Base-by-base conservation (phyloP, 2,113 vertebrate species). In the Puma concolor region DNA sequence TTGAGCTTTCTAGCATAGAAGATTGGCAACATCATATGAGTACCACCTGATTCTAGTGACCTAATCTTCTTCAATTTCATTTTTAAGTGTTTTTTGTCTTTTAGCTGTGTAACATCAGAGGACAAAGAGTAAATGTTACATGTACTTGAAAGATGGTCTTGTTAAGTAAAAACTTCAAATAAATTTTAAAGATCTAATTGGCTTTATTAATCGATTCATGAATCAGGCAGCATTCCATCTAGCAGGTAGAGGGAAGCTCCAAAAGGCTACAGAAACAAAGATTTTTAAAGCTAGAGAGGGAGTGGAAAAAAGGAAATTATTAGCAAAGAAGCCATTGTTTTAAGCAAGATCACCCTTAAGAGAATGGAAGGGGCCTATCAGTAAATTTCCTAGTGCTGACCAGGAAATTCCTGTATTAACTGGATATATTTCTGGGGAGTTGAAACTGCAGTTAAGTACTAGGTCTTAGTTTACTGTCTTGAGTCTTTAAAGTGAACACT, bases 21-120 rank as follows among this genome's bases (percentile, higher is more conserved):
- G 72, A 82, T 19, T 88, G 48, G 33, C 41, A 85, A 5, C 1
- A 19, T 88, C 15, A 11, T 33, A 2, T 25, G 52, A 72, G 27
- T 74, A 91, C 10, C 19, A 41, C 25, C 33, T 91, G 89, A 69
- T 71, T 74, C 10, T 63, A 60, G 19, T 87, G 60, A 81, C 31
- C 66, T 91, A 15, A 2, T 85, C n/a, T 67, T 29, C 12, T 74
- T 96, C 15, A 76, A 3, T 57, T 72, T 95, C 69, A 33, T 83
- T 95, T 97, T 91, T 41, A 41, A 71, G 33, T 97, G 83, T 91
- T 91, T 38, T 38, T 77, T 94, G 21, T 66, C 44, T 94, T 94
- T 66, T 33, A 94, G 91, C 38, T 94, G 21, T 96, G 33, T 19
- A 94, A 2, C 57, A 60, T 97, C 38, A 89, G 60, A 89, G 93